Percentiles rank a stretch among this genome's conserved stretches.
Evolutionary conservation across 2,113 vertebrate genomes (phyloP).

Genomic region (Condylura cristata): DNA sequence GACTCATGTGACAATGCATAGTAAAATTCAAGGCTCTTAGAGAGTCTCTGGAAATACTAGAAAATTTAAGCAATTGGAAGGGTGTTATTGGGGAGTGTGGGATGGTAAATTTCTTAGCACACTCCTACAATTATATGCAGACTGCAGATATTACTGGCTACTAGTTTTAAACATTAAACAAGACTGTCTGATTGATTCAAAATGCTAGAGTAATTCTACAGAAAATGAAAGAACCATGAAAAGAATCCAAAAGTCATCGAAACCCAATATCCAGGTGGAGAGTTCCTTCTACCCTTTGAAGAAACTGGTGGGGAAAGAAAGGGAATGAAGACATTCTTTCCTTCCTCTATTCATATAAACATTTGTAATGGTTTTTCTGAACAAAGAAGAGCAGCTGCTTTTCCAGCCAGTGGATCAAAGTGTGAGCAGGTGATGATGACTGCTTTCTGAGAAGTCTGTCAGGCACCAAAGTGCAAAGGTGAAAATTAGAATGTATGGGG

Average conservation of each 20-base stretch:
- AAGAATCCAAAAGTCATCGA: conserved; percentile 29
- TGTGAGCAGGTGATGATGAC: not conserved
- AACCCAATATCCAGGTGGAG: conserved; percentile 25
- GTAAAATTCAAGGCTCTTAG: not conserved
- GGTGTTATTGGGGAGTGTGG: not conserved
- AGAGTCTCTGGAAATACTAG: not conserved
- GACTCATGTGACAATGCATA: not conserved
- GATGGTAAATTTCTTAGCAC: not conserved
- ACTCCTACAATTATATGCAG: not conserved
- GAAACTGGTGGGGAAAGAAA: not conserved
- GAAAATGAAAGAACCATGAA: not conserved
- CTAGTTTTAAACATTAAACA: conserved; percentile 9
- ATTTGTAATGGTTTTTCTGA: not conserved
- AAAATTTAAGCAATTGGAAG: not conserved
- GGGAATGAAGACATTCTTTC: not conserved
- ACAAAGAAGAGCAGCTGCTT: conserved; percentile 16
- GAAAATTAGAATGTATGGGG: conserved; percentile 3
- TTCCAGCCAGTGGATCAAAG: conserved; percentile 33
- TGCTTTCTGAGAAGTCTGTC: not conserved
- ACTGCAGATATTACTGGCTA: not conserved
- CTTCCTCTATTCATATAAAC: not conserved
- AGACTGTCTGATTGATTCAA: not conserved
- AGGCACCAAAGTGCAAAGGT: conserved; percentile 19
- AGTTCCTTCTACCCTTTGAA: not conserved
- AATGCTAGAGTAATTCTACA: not conserved